A percentile compares a stretch with the other conserved stretches of the same genome.
Conservation (phyloP, 2,797 vertebrate species). For the Notoglanidium macrostoma region DNA sequence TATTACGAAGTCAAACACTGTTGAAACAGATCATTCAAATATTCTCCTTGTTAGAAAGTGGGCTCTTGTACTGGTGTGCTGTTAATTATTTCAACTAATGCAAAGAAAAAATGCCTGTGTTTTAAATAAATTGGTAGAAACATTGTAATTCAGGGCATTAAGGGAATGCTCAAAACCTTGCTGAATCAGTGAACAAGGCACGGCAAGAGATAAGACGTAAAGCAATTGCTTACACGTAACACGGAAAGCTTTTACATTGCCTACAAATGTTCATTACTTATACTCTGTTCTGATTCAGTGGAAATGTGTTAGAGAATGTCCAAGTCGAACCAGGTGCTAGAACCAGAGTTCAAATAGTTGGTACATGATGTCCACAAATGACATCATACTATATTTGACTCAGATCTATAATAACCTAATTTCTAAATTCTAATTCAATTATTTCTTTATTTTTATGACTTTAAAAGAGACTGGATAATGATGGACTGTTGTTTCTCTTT, state of each 20-base stretch:
- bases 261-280: neutral
- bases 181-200: neutral
- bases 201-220: neutral
- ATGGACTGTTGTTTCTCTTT: no score
- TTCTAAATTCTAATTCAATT: no score
- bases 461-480: no score
- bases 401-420: no score
- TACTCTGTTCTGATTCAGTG: neutral
- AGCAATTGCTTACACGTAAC: neutral
- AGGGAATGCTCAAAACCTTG: neutral
- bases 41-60: conserved; percentile 11
- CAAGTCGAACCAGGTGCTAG: neutral
- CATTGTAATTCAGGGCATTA: neutral
- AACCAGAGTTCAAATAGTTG: neutral
- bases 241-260: neutral
- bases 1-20: conserved; percentile 32
- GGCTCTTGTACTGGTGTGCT: neutral
- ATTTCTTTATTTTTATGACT: no score
- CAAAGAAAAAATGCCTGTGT: neutral
- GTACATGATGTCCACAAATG: neutral
- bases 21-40: conserved; percentile 27
- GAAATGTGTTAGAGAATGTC: neutral
- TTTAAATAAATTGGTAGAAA: neutral
- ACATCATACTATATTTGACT: neutral
- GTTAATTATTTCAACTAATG: conserved; percentile 1